Conservation (phyloP, 2,113 vertebrate species). For the Lophura nycthemera region DNA sequence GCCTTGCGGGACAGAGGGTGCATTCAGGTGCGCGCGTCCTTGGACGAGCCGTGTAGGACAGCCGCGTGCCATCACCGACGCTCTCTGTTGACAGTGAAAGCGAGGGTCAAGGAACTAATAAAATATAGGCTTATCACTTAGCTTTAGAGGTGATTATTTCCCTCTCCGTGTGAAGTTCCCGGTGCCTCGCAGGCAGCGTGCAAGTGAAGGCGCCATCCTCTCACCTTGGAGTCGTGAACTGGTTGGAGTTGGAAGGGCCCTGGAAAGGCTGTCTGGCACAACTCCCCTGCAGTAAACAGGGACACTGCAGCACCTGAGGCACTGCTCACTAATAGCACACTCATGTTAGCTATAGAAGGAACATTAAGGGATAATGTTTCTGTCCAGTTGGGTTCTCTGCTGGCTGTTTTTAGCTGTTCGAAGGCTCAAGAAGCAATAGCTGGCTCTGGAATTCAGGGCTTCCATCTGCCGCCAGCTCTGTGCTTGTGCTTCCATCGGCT, state of each 20-base stretch:
- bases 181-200: not conserved
- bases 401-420: not conserved
- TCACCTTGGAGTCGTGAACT: not conserved
- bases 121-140: not conserved
- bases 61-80: not conserved
- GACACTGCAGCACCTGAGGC: not conserved
- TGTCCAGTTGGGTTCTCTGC: not conserved
- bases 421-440: not conserved
- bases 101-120: not conserved
- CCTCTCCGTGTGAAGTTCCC: not conserved
- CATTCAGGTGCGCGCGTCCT: rapidly evolving
- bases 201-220: not conserved
- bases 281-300: no score
- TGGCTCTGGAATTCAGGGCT: not conserved
- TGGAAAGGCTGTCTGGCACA: no score
- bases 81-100: not conserved
- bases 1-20: no score
- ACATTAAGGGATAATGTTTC: slow-evolving; percentile 35
- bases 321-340: not conserved
- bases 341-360: not conserved
- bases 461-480: not conserved
- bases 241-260: no score
- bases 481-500: not conserved
- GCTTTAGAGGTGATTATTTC: not conserved
- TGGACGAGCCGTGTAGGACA: rapidly evolving